Percentiles rank a stretch among this genome's conserved stretches.
These are phyloP conservation scores for Fregetta grallaria DNA, from an alignment of 2,113 vertebrate genomes.

Conservation along the genomic window DNA sequence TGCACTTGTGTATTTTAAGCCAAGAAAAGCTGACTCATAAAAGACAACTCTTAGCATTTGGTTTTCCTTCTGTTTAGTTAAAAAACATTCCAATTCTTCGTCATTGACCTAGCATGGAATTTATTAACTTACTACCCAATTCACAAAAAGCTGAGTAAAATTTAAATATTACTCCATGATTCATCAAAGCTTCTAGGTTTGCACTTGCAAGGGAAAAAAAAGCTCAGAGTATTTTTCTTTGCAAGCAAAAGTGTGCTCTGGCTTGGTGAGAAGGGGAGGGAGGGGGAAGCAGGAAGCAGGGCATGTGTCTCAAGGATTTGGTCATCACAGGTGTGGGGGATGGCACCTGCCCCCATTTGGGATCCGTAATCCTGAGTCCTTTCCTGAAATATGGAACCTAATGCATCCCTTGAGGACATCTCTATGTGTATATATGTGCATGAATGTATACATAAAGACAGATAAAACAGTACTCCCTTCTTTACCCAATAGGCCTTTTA, in stretches of 20 bases:
- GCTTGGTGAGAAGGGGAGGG: not conserved
- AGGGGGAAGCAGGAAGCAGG: no score
- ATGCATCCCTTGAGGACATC: not conserved
- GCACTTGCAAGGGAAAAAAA: not conserved
- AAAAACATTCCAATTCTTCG: not conserved
- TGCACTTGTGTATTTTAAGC: not conserved
- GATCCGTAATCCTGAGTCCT: not conserved
- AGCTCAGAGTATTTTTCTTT: not conserved
- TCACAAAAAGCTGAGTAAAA: not conserved
- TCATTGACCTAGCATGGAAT: not conserved
- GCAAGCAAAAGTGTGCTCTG: not conserved
- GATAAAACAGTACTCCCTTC: not conserved
- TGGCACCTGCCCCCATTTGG: not conserved
- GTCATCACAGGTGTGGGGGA: not conserved
- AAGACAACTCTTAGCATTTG: not conserved
- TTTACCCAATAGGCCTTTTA: not conserved
- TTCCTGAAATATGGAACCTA: not conserved
- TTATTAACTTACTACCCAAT: not conserved
- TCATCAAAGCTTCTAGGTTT: not conserved
- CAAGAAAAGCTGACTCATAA: not conserved
- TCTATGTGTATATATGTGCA: not conserved
- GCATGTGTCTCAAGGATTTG: accelerated
- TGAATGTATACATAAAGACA: not conserved
- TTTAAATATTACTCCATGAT: not conserved
- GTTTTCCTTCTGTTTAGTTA: not conserved